These are phyloP conservation scores for Naja naja DNA, from an alignment of 2,113 vertebrate species.

Conservation along the genomic window DNA sequence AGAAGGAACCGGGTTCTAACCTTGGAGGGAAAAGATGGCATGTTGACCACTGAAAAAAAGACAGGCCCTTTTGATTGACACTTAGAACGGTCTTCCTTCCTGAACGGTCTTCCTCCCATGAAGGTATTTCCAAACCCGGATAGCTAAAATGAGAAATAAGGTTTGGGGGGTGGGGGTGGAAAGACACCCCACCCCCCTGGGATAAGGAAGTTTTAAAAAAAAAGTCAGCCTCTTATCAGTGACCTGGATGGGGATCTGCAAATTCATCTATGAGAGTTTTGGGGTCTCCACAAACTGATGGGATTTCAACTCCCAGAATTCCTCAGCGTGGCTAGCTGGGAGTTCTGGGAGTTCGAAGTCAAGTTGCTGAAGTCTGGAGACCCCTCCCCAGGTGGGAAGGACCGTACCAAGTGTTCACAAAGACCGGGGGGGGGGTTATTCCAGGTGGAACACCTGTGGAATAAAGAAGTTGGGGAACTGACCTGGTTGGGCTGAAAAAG, in stretches of 20 bases:
- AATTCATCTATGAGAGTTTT: background rate
- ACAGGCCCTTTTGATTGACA: background rate
- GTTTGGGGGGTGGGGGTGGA: background rate
- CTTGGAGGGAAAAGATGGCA: background rate
- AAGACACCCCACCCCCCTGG: background rate
- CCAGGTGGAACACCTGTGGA: background rate
- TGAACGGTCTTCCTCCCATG: fast-evolving
- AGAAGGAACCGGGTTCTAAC: slow-evolving; percentile 3
- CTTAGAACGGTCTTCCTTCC: background rate
- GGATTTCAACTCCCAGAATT: background rate
- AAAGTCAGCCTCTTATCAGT: background rate
- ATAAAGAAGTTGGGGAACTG: background rate
- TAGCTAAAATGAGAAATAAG: background rate
- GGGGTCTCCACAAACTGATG: background rate
- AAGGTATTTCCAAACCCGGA: background rate
- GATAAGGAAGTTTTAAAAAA: background rate
- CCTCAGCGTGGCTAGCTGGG: background rate
- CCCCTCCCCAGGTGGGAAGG: background rate
- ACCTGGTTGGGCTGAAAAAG: background rate
- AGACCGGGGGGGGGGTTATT: background rate
- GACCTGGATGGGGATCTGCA: background rate
- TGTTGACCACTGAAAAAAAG: slow-evolving; percentile 17
- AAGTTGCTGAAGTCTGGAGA: background rate
- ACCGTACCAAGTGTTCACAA: background rate
- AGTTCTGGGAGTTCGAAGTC: background rate